Evolutionary conservation across 92 coral and sea anemone species (phyloP).

Genomic region (Porites rus): DNA sequence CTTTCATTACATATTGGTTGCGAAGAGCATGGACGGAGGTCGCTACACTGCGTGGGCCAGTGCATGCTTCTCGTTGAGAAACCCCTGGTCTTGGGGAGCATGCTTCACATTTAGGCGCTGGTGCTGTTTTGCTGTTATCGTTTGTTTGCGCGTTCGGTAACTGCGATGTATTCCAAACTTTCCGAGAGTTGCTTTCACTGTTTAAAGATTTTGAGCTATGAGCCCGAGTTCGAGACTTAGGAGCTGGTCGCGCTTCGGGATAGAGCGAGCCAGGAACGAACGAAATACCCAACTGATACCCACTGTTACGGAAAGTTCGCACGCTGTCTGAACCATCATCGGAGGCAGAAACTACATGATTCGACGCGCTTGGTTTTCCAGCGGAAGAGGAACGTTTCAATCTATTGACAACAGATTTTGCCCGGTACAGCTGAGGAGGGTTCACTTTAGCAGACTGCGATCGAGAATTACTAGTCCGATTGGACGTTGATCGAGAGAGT

Average conservation of each 20-base stretch:
- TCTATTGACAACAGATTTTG: slow-evolving; percentile 62
- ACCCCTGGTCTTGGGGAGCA: slow-evolving; percentile 64
- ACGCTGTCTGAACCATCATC: slow-evolving; percentile 74
- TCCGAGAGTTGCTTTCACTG: slow-evolving; percentile 12
- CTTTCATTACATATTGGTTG: slow-evolving; percentile 77
- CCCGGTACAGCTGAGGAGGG: slow-evolving; percentile 45
- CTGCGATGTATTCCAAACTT: not conserved
- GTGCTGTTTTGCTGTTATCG: slow-evolving; percentile 17
- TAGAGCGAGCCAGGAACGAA: slow-evolving; percentile 84
- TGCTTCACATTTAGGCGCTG: slow-evolving; percentile 63
- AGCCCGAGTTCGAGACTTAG: slow-evolving; percentile 15
- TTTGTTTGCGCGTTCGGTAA: not conserved
- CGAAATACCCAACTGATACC: slow-evolving; percentile 72
- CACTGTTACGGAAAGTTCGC: slow-evolving; percentile 87
- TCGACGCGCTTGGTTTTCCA: slow-evolving; percentile 51
- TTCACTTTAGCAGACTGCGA: slow-evolving; percentile 45
- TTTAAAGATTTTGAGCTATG: slow-evolving; percentile 15
- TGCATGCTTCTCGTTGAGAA: slow-evolving; percentile 33
- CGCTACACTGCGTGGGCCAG: slow-evolving; percentile 31
- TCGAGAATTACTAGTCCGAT: slow-evolving; percentile 19
- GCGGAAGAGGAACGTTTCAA: slow-evolving; percentile 74
- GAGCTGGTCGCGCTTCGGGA: slow-evolving; percentile 73
- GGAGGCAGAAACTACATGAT: slow-evolving; percentile 50
- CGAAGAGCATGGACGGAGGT: slow-evolving; percentile 64
- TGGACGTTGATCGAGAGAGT: not conserved